Conservation (phyloP, 1,140 invertebrate genomes). For the Hyles vespertilio region DNA sequence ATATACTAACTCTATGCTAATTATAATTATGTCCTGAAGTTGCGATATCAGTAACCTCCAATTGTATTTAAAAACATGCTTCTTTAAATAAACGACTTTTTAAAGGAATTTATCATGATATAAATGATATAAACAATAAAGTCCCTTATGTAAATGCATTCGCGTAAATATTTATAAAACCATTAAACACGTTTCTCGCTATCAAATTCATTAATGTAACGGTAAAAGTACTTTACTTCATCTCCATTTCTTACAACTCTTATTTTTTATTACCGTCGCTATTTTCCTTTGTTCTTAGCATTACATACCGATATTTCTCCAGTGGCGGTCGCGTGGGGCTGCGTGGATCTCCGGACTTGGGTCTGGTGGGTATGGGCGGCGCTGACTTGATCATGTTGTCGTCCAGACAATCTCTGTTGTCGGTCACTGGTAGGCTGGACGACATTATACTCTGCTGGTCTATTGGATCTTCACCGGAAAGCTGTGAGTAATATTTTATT, state of each 20-base stretch:
- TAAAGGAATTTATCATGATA: too few species aligned
- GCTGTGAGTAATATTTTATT: slow-evolving; percentile 27
- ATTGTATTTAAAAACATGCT: too few species aligned
- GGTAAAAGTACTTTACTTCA: too few species aligned
- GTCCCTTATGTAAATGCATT: too few species aligned
- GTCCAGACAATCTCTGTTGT: slow-evolving; percentile 31
- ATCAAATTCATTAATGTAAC: too few species aligned
- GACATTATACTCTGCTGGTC: slow-evolving; percentile 59
- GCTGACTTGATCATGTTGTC: slow-evolving; percentile 53
- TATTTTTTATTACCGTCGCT: not conserved
- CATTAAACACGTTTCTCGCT: too few species aligned
- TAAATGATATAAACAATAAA: too few species aligned
- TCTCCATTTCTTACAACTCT: not conserved
- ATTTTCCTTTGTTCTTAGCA: not conserved
- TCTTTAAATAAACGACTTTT: too few species aligned
- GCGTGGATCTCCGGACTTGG: slow-evolving; percentile 56
- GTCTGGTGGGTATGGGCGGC: slow-evolving; percentile 48
- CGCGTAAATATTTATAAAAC: too few species aligned
- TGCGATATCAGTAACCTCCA: too few species aligned
- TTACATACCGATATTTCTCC: slow-evolving; percentile 47
- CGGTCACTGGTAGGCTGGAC: slow-evolving; percentile 37
- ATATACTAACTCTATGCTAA: too few species aligned
- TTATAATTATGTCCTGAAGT: too few species aligned
- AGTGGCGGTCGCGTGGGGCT: slow-evolving; percentile 49
- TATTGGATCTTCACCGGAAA: slow-evolving; percentile 48